A percentile compares a stretch with the other conserved stretches of the same genome.
Conservation (phyloP, 2,113 vertebrate species). For the Acanthochromis polyacanthus region DNA sequence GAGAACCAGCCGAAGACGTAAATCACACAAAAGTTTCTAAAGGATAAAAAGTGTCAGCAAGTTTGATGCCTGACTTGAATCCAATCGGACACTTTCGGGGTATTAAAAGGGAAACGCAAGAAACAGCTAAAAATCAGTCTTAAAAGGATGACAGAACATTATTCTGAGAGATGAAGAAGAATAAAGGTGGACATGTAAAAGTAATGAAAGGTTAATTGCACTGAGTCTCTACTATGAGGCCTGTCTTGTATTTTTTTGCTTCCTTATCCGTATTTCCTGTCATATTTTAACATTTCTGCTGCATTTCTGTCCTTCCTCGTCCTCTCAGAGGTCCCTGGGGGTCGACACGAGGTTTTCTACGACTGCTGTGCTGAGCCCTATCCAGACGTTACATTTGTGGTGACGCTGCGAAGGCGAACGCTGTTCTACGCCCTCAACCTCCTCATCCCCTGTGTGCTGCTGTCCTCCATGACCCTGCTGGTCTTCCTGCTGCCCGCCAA, state of each 20-base stretch:
- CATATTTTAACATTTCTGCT: background rate
- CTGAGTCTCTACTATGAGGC: too few species aligned
- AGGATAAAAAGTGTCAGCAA: too few species aligned
- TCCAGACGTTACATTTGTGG: constrained; percentile 79
- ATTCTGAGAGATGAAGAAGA: too few species aligned
- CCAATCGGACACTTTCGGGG: too few species aligned
- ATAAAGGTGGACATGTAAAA: too few species aligned
- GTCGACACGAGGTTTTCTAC: constrained; percentile 78
- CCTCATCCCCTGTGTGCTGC: constrained; percentile 80
- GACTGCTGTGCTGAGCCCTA: constrained; percentile 81
- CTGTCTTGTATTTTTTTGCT: background rate
- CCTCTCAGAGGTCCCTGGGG: constrained; percentile 76
- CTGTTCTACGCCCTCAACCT: constrained; percentile 82
- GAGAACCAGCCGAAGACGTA: too few species aligned
- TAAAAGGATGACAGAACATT: background rate
- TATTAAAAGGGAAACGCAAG: too few species aligned
- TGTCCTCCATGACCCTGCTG: constrained; percentile 81
- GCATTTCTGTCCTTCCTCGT: background rate
- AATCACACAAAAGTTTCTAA: too few species aligned
- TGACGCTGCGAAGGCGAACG: constrained; percentile 77
- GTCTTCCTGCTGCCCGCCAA: constrained; percentile 79
- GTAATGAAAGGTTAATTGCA: too few species aligned
- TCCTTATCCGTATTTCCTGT: background rate
- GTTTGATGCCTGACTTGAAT: too few species aligned
- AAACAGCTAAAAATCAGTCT: background rate